These are phyloP conservation scores for Drosophila lacicola DNA, from an alignment of 2,888 invertebrate genomes.

Conservation along the genomic window DNA sequence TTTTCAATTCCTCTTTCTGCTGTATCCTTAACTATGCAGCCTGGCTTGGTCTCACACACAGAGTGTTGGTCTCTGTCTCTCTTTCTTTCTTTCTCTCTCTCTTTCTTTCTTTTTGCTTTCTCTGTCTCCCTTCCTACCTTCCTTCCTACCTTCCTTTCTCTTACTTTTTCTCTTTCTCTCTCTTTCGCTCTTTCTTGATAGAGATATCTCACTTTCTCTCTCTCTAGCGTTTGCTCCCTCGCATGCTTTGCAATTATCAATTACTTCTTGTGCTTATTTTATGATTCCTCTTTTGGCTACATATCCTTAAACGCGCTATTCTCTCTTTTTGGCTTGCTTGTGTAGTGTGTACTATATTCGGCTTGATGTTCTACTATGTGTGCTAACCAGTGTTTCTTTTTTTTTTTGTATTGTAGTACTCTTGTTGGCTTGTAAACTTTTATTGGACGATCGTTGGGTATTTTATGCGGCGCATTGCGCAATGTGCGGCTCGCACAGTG, in stretches of 20 bases:
- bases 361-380: constrained; percentile 9
- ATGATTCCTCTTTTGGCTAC: not conserved
- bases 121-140: not conserved
- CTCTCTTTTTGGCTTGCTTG: no score
- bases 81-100: not conserved
- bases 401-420: constrained; percentile 24
- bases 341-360: constrained; percentile 36
- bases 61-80: not conserved
- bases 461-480: constrained; percentile 73
- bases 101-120: not conserved
- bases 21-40: no score
- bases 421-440: constrained; percentile 74
- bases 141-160: not conserved
- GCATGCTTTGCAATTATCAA: no score
- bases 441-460: constrained; percentile 66
- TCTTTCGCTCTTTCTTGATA: not conserved
- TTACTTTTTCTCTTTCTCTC: no score
- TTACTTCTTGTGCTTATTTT: no score
- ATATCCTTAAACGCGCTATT: not conserved
- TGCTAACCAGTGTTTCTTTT: constrained; percentile 27
- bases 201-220: no score
- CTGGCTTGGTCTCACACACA: no score
- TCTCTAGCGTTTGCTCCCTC: no score
- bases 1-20: not conserved
- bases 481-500: constrained; percentile 78